Evolutionary conservation across 2,888 invertebrate species (phyloP), one percentile per base, ranked within the genome.

Genomic region (Parnassius apollo): DNA sequence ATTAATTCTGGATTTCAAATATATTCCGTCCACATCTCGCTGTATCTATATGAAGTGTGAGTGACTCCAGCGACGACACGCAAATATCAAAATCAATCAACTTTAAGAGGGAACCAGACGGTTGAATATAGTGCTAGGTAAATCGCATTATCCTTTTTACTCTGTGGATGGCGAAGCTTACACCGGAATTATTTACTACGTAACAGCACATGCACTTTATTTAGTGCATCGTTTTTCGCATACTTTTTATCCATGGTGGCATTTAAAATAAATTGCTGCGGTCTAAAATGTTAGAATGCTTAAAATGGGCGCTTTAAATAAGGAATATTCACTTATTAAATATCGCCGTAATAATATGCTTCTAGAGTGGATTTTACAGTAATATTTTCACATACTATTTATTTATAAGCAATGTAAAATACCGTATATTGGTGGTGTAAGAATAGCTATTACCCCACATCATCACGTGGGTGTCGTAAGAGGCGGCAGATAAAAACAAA

Each of bases 131-230:
- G 82, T 83, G 83, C 84, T 83, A 82, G 82, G 86, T 84, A 85
- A 90, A 90, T 90, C 88, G 88, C 87, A 88, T 87, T 88, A 88
- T 87, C 86, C 85, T 81, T 90, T 91, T 90, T 88, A 88, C 85
- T 86, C 85, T 83, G 83, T 77, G 84, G 83, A 88, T 87, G 81
- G 82, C 81, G 82, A 79, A 78, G 81, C 85, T 83, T 83, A 77
- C 80, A 78, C 82, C 80, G 80, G 87, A 90, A 88, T 89, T 91
- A 90, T 90, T 90, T 87, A 90, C 88, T 84, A 86, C 83, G 85
- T 86, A 85, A 87, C 86, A 85, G 81, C 83, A 82, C 84, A 85
- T 85, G 86, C 84, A 86, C 84, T 86, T 85, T 86, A 86, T 85
- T 86, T 82, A 78, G 80, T 78, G 74, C 79, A 71, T 78, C 82